Conservation (phyloP, 30 jellyfish, hydroid and myxozoan genomes). For the Turritopsis rubra region DNA sequence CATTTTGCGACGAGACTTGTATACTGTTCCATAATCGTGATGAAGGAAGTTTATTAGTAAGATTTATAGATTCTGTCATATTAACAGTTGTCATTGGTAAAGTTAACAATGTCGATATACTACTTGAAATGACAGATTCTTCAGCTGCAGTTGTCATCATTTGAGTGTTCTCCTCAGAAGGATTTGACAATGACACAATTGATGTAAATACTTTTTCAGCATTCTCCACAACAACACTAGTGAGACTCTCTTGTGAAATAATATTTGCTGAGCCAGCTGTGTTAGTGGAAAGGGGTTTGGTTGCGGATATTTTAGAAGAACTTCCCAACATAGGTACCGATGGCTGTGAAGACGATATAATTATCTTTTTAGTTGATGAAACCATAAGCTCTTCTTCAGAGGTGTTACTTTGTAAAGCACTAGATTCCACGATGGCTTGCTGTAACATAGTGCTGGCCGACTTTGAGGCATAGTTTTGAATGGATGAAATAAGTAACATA, state of each 20-base stretch:
- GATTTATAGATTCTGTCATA: background rate
- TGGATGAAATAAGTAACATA: background rate
- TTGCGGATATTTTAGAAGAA: background rate
- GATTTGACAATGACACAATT: background rate
- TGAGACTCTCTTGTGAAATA: background rate
- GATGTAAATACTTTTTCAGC: background rate
- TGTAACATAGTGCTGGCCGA: background rate
- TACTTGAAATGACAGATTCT: background rate
- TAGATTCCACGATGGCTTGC: background rate
- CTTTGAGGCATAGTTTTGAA: background rate
- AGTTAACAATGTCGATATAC: background rate
- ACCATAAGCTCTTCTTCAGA: background rate
- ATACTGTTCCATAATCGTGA: too few species aligned
- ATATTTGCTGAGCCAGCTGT: too few species aligned
- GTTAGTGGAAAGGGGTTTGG: background rate
- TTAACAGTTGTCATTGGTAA: background rate
- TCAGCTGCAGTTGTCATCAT: background rate
- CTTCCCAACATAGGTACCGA: background rate
- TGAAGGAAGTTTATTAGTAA: too few species aligned
- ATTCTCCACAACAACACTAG: background rate
- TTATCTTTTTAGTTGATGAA: background rate
- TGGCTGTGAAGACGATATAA: background rate
- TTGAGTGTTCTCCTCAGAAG: background rate
- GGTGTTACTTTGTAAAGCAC: background rate
- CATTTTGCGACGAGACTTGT: too few species aligned